These are phyloP conservation scores for Amblyteles armatorius DNA, from an alignment of 2,888 invertebrate species.

Conservation along the genomic window DNA sequence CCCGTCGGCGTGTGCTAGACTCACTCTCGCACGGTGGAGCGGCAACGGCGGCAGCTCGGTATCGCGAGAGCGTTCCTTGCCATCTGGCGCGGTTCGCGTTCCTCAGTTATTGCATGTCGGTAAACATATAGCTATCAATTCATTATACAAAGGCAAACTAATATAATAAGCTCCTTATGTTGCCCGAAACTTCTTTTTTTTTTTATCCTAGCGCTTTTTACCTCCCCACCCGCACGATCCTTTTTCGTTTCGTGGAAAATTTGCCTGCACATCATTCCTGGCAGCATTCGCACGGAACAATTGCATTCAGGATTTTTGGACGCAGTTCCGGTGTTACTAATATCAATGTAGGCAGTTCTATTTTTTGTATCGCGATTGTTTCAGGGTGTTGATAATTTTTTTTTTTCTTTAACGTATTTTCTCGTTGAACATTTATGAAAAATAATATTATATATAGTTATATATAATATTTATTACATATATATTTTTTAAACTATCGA, in stretches of 20 bases:
- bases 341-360: too few species aligned
- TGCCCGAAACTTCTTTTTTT: slow-evolving; percentile 45
- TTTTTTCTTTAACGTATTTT: too few species aligned
- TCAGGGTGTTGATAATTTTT: too few species aligned
- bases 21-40: slow-evolving; percentile 46
- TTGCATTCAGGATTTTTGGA: too few species aligned
- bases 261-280: slow-evolving; percentile 22
- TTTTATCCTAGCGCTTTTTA: slow-evolving; percentile 3
- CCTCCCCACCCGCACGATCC: neutral
- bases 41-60: slow-evolving; percentile 56
- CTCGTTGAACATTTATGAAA: too few species aligned
- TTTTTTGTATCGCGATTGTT: too few species aligned
- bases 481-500: too few species aligned
- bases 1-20: slow-evolving; percentile 31
- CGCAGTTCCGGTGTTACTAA: too few species aligned
- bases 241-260: slow-evolving; percentile 12
- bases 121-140: slow-evolving; percentile 79
- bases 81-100: slow-evolving; percentile 71
- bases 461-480: too few species aligned
- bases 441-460: too few species aligned
- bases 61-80: slow-evolving; percentile 66
- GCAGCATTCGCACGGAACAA: neutral
- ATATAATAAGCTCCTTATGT: slow-evolving; percentile 77
- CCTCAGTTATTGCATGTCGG: slow-evolving; percentile 78
- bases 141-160: slow-evolving; percentile 75